Evolutionary conservation across 2,888 invertebrate genomes (phyloP).

Genomic region (Cerastis leucographa): DNA sequence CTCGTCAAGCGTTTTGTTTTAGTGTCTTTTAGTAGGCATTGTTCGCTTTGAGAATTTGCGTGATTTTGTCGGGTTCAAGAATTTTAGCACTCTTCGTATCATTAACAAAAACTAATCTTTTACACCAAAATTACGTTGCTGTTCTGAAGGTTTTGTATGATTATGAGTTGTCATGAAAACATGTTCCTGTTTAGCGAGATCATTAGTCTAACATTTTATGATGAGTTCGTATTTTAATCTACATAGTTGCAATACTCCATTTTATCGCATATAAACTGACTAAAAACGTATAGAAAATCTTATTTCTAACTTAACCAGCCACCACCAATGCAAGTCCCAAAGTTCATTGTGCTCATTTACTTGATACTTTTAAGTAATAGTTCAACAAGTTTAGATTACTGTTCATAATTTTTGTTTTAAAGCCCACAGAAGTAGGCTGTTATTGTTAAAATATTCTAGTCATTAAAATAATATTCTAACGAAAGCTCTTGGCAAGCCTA

Average conservation of each 20-base stretch:
- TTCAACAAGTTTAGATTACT: constrained; percentile 26
- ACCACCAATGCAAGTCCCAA: background rate
- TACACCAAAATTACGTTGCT: background rate
- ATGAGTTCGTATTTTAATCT: background rate
- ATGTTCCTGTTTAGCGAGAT: too few species aligned
- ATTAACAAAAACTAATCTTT: background rate
- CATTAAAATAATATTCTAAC: constrained; percentile 29
- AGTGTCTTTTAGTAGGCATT: constrained; percentile 50
- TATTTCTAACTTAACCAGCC: background rate
- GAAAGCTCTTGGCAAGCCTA: constrained; percentile 24
- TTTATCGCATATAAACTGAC: background rate
- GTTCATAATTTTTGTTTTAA: constrained; percentile 28
- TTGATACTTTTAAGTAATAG: background rate
- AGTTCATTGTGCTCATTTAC: background rate
- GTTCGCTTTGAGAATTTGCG: constrained; percentile 32
- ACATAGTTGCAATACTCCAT: too few species aligned
- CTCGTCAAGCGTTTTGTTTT: constrained; percentile 51
- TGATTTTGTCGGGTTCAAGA: constrained; percentile 6
- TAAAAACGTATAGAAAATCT: background rate
- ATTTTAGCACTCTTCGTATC: background rate
- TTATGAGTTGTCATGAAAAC: background rate
- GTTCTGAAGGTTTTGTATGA: background rate
- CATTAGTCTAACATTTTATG: background rate
- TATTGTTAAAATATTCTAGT: constrained; percentile 51
- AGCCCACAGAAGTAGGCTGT: constrained; percentile 13